Evolutionary conservation across 2,113 vertebrate species (phyloP), one percentile per base, ranked within the genome.

Genomic region (Nycticryphes semicollaris): DNA sequence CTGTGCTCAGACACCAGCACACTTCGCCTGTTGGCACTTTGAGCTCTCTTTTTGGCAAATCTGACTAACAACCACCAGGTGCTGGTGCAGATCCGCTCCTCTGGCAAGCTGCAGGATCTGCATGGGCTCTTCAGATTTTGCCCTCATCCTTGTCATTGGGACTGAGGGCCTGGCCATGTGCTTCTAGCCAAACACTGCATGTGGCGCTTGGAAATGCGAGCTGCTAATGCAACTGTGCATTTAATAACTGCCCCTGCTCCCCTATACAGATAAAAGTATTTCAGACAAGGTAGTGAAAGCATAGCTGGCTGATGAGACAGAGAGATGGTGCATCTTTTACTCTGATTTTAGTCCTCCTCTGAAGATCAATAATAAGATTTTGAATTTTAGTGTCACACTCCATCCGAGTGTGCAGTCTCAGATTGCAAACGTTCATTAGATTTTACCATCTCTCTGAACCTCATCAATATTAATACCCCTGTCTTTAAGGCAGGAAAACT

Each of bases 401-500:
- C 66, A 62, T 94, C 84, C 24, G 33, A 95, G 57, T 73, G 47
- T 63, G 50, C 54, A 50, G 72, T 83, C 77, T 75, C 4, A 1
- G 69, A 83, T 43, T 94, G 70, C 63, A 76, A 35, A 33, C 1
- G 19, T 94, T 92, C 89, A 95, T 97, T 92, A 91, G 86, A 94
- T 92, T 94, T 89, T 81, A 62, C 89, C 87, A 76, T 84, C 54
- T 84, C 37, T 94, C 41, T 82, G 91, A 89, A 84, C 85, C 81
- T 92, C 91, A 90, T 95, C 87, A 96, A 91, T 96, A 96, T 97
- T 96, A 96, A 93, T 95, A 70, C 10, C 31, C 41, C 37, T 25
- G 33, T 94, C 67, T 89, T 84, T 47, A 85, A 89, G 91, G 63
- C 50, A 79, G 57, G 56, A 57, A 93, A 95, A 33, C 62, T 63